These are phyloP conservation scores for Agrilus planipennis DNA, from an alignment of 1,140 invertebrate species.

Conservation along the genomic window DNA sequence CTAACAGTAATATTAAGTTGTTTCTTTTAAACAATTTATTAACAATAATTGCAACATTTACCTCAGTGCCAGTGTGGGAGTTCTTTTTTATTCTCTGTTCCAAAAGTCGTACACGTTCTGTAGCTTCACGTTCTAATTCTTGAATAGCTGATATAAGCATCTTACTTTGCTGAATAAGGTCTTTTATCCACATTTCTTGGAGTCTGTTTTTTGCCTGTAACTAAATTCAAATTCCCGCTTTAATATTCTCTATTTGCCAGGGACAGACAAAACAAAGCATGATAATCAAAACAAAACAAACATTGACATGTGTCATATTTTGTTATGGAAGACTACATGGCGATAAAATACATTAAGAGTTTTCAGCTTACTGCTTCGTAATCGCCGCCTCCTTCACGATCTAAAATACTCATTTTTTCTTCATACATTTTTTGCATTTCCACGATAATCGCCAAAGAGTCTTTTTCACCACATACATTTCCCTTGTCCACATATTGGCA, in stretches of 20 bases:
- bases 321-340: no score
- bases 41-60: slow-evolving; percentile 13
- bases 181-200: slow-evolving; percentile 42
- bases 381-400: slow-evolving; percentile 19
- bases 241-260: background rate
- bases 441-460: slow-evolving; percentile 23
- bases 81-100: slow-evolving; percentile 33
- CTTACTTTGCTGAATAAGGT: slow-evolving; percentile 43
- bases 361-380: slow-evolving; percentile 22
- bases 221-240: slow-evolving; percentile 3
- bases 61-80: slow-evolving; percentile 24
- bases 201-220: slow-evolving; percentile 40
- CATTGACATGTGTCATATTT: no score
- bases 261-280: background rate
- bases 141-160: slow-evolving; percentile 42
- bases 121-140: slow-evolving; percentile 42
- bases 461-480: slow-evolving; percentile 20
- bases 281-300: no score
- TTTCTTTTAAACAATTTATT: no score
- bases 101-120: slow-evolving; percentile 38
- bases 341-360: slow-evolving; percentile 2
- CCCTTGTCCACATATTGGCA: slow-evolving; percentile 15
- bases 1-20: no score
- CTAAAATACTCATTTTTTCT: slow-evolving; percentile 23
- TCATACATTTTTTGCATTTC: slow-evolving; percentile 26